A percentile compares a stretch with the other conserved stretches of the same genome.
phyloP scores from a whole-genome alignment of 1,140 invertebrate genomes.

The Drusus annulatus region DNA sequence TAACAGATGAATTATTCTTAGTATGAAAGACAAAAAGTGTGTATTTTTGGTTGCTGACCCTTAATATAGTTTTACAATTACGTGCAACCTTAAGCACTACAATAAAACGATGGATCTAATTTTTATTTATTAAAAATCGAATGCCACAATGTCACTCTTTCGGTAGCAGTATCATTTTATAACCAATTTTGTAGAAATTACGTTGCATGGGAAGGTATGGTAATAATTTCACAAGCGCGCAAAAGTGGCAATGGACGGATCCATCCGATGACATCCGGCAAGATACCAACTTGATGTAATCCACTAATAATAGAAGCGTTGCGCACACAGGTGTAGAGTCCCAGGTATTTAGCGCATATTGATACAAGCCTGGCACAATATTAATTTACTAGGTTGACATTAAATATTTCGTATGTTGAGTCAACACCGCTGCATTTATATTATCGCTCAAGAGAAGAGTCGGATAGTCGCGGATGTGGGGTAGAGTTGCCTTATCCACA shows the following conservation, averaged over 20 bases:
- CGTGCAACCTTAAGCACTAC: no score
- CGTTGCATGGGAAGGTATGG: no score
- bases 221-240: no score
- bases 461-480: conserved; percentile 34
- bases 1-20: no score
- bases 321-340: background rate
- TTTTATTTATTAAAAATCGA: no score
- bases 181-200: no score
- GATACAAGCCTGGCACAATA: conserved; percentile 13
- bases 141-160: no score
- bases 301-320: conserved; percentile 16
- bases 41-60: no score
- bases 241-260: background rate
- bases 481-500: background rate
- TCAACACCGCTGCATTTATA: background rate
- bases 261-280: conserved; percentile 18
- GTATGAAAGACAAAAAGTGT: no score
- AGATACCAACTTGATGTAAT: conserved; percentile 21
- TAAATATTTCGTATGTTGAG: conserved; percentile 29
- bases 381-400: background rate
- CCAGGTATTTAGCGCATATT: conserved; percentile 27
- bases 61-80: no score
- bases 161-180: no score
- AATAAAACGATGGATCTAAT: no score
- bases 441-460: background rate